Base-by-base conservation (phyloP, 2,797 vertebrate genomes). In the Menidia menidia region DNA sequence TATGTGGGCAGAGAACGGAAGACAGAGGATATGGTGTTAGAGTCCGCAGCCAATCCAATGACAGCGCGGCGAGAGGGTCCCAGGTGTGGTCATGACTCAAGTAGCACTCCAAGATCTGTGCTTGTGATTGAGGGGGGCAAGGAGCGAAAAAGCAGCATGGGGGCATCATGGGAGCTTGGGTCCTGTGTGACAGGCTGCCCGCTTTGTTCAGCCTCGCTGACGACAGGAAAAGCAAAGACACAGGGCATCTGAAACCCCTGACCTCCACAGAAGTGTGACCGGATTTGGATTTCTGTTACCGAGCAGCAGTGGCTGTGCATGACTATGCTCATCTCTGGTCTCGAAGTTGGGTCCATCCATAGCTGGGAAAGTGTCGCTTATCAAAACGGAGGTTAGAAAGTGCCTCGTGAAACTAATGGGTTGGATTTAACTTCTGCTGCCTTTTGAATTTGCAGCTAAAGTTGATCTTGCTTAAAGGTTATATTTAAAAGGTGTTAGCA, bases 41-140 rank as follows among this genome's bases (percentile, higher is more conserved):
- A 86, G 87, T 83, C 77, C 44, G 80, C 80, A 87, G 86, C 81
- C 91, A 87, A 92, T 86, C 84, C 85, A 62, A 62, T 88, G 90
- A 88, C 89, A 85, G 80, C 4, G 50, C 87, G 80, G 80, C 74
- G 48, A 82, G 81, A 72, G 77, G 87, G 82, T 89, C 89, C 84
- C 92, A 88, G 90, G 90, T 92, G 89, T 87, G 76, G 87, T 41
- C 71, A 56, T 75, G 88, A 89, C 87, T 90, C 82, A 83, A 88
- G 89, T 82, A 87, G 73, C 83, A 74, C 84, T 85, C 67, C 55
- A 69, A 69, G 76, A 86, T 64, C 45, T 41, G 64, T 68, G 60
- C 42, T 15, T 68, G 79, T 67, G 84, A 81, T 79, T 83, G 75
- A 69, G 79, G 66, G 60, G 56, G 62, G 76, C 74, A 78, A 77